Evolutionary conservation across 2,113 vertebrate species (phyloP), one percentile per base, ranked within the genome.

Genomic region (Craseonycteris thonglongyai): DNA sequence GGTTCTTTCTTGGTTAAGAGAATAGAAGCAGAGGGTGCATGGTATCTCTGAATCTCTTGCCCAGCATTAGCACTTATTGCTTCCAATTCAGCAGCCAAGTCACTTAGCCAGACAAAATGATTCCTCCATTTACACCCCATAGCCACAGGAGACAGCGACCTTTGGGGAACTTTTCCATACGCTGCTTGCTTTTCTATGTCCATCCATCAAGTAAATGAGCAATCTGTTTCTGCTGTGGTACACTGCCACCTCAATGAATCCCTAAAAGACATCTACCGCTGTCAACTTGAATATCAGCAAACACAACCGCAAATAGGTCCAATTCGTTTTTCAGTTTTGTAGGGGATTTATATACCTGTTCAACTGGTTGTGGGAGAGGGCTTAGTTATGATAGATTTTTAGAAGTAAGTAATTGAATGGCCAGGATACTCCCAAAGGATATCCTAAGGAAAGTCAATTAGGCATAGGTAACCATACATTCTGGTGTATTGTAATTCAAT

Each of bases 171-270:
- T 92, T 82, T 96, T 94, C 85, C 51, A 86, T 79, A 88, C 56
- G 56, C 88, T 92, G 56, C 81, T 88, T 83, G 66, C 78, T 95
- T 94, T 94, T 88, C 68, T 59, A 21, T 89, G 74, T 61, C 63
- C 51, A 95, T 96, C 91, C 93, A 94, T 95, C 96, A 96, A 83
- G 85, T 88, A 95, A 95, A 96, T 91, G 88, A 96, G 63, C 91
- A 91, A 91, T 95, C 75, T 92, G 47, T 93, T 96, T 93, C 63
- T 94, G 91, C 69, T 63, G n/a, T 66, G 91, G 85, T 63, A 42
- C 51, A 69, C 38, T 88, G 92, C 75, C 74, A 92, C 88, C 68
- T 94, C 82, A 71, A 3, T 72, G 91, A 95, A 75, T 94, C 86
- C 78, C 94, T 61, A 21, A 92, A 83, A 95, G 88, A 91, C 28